Evolutionary conservation across 2,888 invertebrate genomes (phyloP), one percentile per base, ranked within the genome.

Genomic region (Charanyca ferruginea): DNA sequence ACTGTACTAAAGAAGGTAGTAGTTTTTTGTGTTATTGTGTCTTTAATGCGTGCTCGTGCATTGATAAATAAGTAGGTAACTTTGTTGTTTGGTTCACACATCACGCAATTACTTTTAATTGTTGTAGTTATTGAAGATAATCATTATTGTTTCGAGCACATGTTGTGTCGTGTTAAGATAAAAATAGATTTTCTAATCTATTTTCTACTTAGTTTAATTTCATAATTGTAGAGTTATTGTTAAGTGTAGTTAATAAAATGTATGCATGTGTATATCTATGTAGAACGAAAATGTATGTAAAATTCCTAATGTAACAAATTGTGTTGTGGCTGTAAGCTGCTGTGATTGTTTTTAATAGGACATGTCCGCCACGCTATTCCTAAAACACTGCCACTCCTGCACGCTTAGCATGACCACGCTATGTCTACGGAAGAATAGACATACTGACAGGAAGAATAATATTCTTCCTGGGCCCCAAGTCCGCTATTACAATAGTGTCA

Each of bases 171-270:
- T 66, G 35, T n/a, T 44, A 6, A 11, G 22, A 38, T 22, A 0
- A 35, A 73, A 49, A 66, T 73, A 66, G 32, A 35, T 66, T 16
- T 13, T 25, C 16, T 73, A 42, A 66, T 73, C 73, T 64, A 48
- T 32, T 41, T 60, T 54, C 16, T 41, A 41, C 20, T 55, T 41
- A 25, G 25, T 25, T 25, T 25, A 32, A 8, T 57, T 20, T 25
- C 18, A 20, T 20, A 13, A 32, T 32, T 11, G 11, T 13, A 9
- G 41, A 28, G 9, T 69, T 18, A 58, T 3, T n/a, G n/a, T n/a
- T n/a, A 8, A 42, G 16, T 61, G 6, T 18, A 11, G 20, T 5
- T n/a, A 23, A 16, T 23, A n/a, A n/a, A n/a, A n/a, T n/a, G n/a
- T n/a, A n/a, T n/a, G n/a, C n/a, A n/a, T n/a, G n/a, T n/a, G n/a